These are phyloP conservation scores for Bugula neritina DNA, from an alignment of 2,888 invertebrate species.

Conservation along the genomic window DNA sequence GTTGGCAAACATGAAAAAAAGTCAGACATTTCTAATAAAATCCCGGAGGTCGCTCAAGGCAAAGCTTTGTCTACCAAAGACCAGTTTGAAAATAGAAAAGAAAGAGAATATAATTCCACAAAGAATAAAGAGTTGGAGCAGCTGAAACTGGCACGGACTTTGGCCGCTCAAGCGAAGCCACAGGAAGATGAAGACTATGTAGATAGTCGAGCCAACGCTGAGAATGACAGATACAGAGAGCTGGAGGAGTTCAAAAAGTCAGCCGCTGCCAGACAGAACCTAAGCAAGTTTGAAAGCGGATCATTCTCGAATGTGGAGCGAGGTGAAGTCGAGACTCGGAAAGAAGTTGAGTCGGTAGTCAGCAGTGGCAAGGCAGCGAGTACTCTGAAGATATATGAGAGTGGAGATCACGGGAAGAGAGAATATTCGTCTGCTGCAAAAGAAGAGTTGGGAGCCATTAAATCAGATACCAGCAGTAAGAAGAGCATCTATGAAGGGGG, in stretches of 20 bases:
- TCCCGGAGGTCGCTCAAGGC: neutral
- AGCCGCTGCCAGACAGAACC: conserved; percentile 8
- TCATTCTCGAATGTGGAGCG: neutral
- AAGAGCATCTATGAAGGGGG: neutral
- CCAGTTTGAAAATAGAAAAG: neutral
- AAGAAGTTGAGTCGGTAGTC: neutral
- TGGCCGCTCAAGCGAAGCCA: neutral
- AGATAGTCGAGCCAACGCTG: neutral
- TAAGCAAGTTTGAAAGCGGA: conserved; percentile 9
- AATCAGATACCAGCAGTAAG: neutral
- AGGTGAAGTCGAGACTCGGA: neutral
- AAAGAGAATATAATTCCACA: conserved; percentile 4
- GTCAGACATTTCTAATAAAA: neutral
- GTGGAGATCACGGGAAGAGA: conserved; percentile 1
- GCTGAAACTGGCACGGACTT: neutral
- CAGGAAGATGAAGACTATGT: neutral
- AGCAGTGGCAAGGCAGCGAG: neutral
- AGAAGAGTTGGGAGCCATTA: neutral
- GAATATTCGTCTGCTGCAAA: neutral
- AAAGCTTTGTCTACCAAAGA: conserved; percentile 4
- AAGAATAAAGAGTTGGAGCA: neutral
- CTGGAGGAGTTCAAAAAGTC: conserved; percentile 17
- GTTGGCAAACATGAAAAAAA: neutral
- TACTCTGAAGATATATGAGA: conserved; percentile 7
- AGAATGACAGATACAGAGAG: neutral